Conservation (phyloP, 2,113 vertebrate species). For the Phaethornis superciliosus region DNA sequence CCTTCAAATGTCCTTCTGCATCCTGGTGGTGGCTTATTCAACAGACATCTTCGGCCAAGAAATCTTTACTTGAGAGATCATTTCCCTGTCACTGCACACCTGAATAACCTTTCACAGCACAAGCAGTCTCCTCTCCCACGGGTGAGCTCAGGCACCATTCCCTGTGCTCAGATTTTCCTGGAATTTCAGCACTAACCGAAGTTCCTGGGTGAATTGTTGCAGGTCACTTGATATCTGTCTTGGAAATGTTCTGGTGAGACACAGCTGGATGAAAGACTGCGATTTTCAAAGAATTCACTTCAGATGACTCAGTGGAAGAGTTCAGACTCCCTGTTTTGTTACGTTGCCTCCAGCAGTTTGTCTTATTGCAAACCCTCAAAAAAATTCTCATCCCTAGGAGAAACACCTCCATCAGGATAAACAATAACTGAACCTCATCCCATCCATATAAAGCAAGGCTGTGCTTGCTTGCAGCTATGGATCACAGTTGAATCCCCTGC, state of each 20-base stretch:
- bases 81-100: background rate
- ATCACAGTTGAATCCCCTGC: too few species aligned
- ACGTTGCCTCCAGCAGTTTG: background rate
- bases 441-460: background rate
- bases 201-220: background rate
- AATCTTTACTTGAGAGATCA: background rate
- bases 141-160: background rate
- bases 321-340: background rate
- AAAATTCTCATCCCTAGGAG: background rate
- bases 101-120: background rate
- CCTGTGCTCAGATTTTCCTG: background rate
- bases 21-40: background rate
- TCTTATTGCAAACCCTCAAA: background rate
- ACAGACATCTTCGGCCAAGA: slow-evolving; percentile 1
- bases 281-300: background rate
- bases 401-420: background rate
- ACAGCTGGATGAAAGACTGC: background rate
- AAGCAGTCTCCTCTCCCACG: background rate
- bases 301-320: background rate
- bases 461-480: background rate
- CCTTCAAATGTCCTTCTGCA: slow-evolving; percentile 66
- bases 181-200: background rate
- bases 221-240: background rate
- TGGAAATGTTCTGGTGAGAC: background rate
- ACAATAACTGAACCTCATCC: background rate